These are phyloP conservation scores for Polyodon spathula DNA, from an alignment of 2,113 vertebrate species.

Conservation along the genomic window DNA sequence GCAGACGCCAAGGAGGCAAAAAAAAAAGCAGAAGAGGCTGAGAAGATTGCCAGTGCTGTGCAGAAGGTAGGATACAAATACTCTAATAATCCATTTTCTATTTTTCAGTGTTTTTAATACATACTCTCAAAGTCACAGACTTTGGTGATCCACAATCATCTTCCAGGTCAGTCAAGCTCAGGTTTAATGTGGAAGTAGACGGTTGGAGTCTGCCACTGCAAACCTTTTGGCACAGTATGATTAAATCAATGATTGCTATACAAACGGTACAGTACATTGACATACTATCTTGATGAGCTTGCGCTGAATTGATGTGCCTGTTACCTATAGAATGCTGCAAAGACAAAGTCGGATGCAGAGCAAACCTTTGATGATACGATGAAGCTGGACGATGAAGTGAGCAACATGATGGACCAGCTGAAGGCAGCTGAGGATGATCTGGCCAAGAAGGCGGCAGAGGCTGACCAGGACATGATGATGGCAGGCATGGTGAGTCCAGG, in stretches of 20 bases:
- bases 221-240: too few species aligned
- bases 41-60: conserved; percentile 70
- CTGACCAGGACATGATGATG: conserved; percentile 90
- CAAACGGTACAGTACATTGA: too few species aligned
- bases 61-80: conserved; percentile 84
- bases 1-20: conserved; percentile 77
- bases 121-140: too few species aligned
- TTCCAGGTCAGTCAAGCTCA: too few species aligned
- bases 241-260: too few species aligned
- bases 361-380: conserved; percentile 74
- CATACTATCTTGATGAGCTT: too few species aligned
- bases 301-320: too few species aligned
- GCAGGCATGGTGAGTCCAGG: conserved; percentile 66
- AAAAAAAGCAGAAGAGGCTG: conserved; percentile 71
- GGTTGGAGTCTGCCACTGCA: too few species aligned
- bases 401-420: conserved; percentile 73
- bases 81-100: too few species aligned
- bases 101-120: too few species aligned
- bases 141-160: too few species aligned
- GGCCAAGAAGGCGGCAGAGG: conserved; percentile 65
- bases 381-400: conserved; percentile 70
- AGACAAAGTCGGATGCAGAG: conserved; percentile 73
- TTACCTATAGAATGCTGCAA: conserved; percentile 66
- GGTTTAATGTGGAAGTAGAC: too few species aligned
- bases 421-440: conserved; percentile 72